Evolutionary conservation across 92 coral and sea anemone genomes (phyloP).

Genomic region (Paragorgia papillata): DNA sequence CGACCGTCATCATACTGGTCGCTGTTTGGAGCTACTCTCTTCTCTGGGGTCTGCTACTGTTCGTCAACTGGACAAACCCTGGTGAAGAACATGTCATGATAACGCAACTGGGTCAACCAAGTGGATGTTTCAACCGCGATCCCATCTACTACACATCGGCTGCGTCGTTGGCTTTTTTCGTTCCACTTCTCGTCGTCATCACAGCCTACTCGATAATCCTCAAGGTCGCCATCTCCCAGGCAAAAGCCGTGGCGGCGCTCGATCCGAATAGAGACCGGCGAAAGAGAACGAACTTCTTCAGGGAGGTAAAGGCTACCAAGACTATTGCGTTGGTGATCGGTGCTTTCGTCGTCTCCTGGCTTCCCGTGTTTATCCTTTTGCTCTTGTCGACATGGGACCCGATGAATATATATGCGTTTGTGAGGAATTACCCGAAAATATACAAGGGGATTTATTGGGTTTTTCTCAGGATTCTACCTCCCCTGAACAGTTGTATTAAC

Average conservation of each 20-base stretch:
- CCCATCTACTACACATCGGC: constrained; percentile 73
- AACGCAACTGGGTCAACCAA: background rate
- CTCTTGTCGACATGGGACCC: constrained; percentile 71
- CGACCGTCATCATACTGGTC: constrained; percentile 65
- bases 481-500: constrained; percentile 80
- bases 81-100: constrained; percentile 27
- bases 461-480: constrained; percentile 74
- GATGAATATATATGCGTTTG: constrained; percentile 46
- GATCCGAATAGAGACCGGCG: constrained; percentile 68
- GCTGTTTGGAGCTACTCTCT: constrained; percentile 83
- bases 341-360: constrained; percentile 86
- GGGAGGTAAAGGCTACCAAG: constrained; percentile 97
- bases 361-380: constrained; percentile 72
- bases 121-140: constrained; percentile 65
- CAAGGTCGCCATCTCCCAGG: constrained; percentile 77
- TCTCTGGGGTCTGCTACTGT: constrained; percentile 77
- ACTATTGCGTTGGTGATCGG: constrained; percentile 92
- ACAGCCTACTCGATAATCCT: constrained; percentile 78
- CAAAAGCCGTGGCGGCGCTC: constrained; percentile 74
- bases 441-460: constrained; percentile 46
- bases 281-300: constrained; percentile 60
- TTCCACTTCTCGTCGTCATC: constrained; percentile 76
- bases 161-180: constrained; percentile 64
- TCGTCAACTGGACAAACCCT: constrained; percentile 68
- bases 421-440: constrained; percentile 20